Percentiles rank a stretch among this genome's conserved stretches.
phyloP scores from a whole-genome alignment of 2,113 vertebrate genomes.

The Apistogramma diplotaenia region DNA sequence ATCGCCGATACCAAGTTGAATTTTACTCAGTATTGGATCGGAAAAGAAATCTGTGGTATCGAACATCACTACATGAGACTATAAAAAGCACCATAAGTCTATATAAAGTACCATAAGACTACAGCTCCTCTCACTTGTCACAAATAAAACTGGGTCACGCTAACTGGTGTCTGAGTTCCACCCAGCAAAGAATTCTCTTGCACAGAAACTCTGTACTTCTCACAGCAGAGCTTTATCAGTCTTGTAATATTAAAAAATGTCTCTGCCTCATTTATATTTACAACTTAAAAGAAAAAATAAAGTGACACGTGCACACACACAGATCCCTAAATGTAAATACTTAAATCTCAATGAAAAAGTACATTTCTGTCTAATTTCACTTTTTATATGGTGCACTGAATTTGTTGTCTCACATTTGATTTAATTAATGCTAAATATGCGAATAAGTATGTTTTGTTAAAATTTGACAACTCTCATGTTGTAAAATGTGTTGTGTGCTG shows the following conservation, averaged over 20 bases:
- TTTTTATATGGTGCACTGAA: neutral
- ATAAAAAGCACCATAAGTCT: no score
- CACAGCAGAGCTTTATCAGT: slow-evolving; percentile 15
- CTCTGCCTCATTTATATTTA: slow-evolving; percentile 24
- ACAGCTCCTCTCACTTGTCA: neutral
- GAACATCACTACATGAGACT: no score
- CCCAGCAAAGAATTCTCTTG: slow-evolving; percentile 37
- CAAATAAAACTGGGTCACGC: slow-evolving; percentile 33
- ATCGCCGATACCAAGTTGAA: no score
- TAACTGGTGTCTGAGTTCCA: slow-evolving; percentile 40
- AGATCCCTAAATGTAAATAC: no score
- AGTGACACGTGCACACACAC: neutral
- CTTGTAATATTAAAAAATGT: slow-evolving; percentile 28
- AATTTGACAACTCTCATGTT: neutral
- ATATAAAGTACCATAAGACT: neutral
- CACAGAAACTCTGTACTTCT: neutral
- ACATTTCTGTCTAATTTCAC: no score
- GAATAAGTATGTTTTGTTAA: no score
- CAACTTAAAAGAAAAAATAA: no score
- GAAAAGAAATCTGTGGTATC: no score
- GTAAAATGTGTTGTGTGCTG: neutral
- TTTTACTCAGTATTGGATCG: no score
- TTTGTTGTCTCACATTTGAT: neutral
- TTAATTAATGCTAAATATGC: no score
- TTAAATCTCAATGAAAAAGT: no score